A percentile compares a stretch with the other conserved stretches of the same genome.
Conservation (phyloP, 2,888 invertebrate species). For the Ophioninae sp. region DNA sequence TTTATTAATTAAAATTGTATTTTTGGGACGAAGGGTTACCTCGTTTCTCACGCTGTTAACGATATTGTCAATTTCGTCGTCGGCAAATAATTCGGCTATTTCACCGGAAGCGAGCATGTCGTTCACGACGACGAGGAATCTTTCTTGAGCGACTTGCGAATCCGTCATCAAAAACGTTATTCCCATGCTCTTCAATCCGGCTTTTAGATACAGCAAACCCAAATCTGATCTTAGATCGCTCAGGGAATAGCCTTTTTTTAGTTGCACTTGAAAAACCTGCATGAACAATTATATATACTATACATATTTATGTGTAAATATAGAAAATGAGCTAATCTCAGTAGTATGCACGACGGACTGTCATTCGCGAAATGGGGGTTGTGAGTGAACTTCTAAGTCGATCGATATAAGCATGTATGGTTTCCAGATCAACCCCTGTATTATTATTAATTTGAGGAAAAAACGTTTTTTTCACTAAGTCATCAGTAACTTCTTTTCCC, state of each 20-base stretch:
- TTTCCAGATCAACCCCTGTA: too few relatives aligned
- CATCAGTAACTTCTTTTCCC: too few relatives aligned
- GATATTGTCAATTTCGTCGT: constrained; percentile 95
- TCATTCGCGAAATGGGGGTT: too few relatives aligned
- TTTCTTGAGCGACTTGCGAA: constrained; percentile 95
- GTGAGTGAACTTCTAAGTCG: too few relatives aligned
- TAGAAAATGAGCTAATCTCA: too few relatives aligned
- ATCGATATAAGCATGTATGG: too few relatives aligned
- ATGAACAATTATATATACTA: neutral
- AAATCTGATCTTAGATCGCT: constrained; percentile 89
- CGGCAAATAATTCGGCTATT: constrained; percentile 93
- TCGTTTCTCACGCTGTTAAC: constrained; percentile 89
- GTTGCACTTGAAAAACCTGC: constrained; percentile 93
- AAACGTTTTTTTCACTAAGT: too few relatives aligned
- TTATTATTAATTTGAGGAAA: too few relatives aligned
- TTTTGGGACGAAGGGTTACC: constrained; percentile 79
- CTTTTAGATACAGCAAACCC: constrained; percentile 91
- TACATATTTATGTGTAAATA: constrained; percentile 7
- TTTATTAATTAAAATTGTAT: neutral
- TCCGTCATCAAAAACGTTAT: constrained; percentile 96
- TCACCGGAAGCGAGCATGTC: constrained; percentile 97
- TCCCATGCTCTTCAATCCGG: constrained; percentile 92
- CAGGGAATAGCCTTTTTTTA: constrained; percentile 94
- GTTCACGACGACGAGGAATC: constrained; percentile 95
- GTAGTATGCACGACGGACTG: too few relatives aligned